Base-by-base conservation (phyloP, 2,113 vertebrate genomes). In the Anguilla rostrata region DNA sequence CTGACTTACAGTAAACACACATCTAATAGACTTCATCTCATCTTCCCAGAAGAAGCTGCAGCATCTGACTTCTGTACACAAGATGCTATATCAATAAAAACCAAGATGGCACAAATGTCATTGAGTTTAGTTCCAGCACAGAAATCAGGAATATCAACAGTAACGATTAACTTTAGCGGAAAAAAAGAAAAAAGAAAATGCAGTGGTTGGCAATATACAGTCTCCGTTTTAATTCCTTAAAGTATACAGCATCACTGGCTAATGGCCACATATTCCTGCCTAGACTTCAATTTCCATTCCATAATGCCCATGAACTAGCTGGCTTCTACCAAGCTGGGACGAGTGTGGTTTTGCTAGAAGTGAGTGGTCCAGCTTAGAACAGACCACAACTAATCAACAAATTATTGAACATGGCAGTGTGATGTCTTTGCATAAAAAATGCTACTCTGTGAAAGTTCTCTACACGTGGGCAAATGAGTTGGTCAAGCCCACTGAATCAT, bases 191-290 rank as follows among this genome's bases (percentile, higher is more conserved):
- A 66, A 66, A 66, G 11, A 53, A 60, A 60, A 53, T 53, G 49
- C 49, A 53, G 49, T 1, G 49, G 7, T 53, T 29, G 71, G 60
- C 22, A 34, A 26, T 34, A 11, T 11, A 34, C 71, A 29, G 26
- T n/a, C 43, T 82, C 22, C 40, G 41, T 49, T 18, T 49, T 49
- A 82, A 82, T 82, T 82, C 15, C 26, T 82, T 49, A 8, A 5
- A 83, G 15, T 39, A 83, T 75, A 26, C 83, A 57, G 78, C 80
- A 83, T 87, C 86, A 87, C 66, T 41, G 82, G 71, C 26, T 29
- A 34, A 87, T 29, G 82, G 79, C 57, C 34, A 39, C n/a, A 53
- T 20, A 43, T 83, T 39, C 18, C 82, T 66, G 46, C 83, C 66
- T 29, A 87, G 86, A 53, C 71, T 83, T 22, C 75, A 34, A 29